Conservation (phyloP, 2,888 invertebrate genomes). For the Mesorhabditis spiculigera region DNA sequence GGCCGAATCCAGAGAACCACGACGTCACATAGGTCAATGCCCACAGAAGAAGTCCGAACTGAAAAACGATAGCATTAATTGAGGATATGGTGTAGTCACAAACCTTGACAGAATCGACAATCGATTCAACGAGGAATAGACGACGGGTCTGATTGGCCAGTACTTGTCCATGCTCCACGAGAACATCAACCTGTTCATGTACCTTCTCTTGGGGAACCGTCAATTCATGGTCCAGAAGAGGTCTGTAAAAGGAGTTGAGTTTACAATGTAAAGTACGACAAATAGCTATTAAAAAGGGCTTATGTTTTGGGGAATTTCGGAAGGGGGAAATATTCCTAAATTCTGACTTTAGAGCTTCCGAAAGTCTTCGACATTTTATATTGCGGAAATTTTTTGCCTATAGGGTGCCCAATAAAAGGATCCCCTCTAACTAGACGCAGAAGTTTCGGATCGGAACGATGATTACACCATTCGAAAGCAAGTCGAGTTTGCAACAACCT, state of each 20-base stretch:
- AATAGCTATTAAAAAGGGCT: not conserved
- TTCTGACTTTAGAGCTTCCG: too few species aligned
- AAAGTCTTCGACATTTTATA: too few species aligned
- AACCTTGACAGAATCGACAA: conserved; percentile 74
- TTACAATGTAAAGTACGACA: not conserved
- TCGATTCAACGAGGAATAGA: conserved; percentile 91
- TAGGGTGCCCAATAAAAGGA: too few species aligned
- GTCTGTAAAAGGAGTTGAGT: conserved; percentile 40
- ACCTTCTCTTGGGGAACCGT: conserved; percentile 85
- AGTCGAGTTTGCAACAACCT: too few species aligned
- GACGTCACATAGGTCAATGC: conserved; percentile 93
- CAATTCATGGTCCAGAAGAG: conserved; percentile 79
- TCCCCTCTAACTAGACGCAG: too few species aligned
- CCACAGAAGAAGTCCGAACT: conserved; percentile 92
- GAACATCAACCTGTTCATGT: conserved; percentile 79
- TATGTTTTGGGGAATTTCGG: not conserved
- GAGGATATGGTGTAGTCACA: not conserved
- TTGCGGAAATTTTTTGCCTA: too few species aligned
- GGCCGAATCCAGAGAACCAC: conserved; percentile 98
- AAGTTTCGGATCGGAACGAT: too few species aligned
- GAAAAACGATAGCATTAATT: conserved; percentile 62
- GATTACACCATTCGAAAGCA: too few species aligned
- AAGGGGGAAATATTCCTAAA: too few species aligned
- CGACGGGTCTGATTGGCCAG: conserved; percentile 79
- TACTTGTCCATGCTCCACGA: conserved; percentile 82